phyloP scores from a whole-genome alignment of 1,140 invertebrate species.

The Penaeus indicus region DNA sequence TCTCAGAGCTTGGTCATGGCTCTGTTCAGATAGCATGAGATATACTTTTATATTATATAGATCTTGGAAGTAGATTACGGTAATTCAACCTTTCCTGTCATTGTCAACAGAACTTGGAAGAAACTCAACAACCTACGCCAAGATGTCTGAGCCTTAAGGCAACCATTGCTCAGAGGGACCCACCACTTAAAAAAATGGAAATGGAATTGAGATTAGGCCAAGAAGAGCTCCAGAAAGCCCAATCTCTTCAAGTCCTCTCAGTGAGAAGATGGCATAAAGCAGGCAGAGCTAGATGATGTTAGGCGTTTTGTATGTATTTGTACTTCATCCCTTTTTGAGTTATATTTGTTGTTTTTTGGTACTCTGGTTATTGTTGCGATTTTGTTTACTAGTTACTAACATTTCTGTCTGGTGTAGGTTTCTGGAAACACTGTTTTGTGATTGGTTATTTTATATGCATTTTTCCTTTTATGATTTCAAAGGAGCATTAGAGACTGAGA shows the following conservation, averaged over 20 bases:
- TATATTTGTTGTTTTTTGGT: too few species aligned
- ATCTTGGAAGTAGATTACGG: too few species aligned
- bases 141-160: constrained; percentile 11
- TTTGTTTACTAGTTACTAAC: too few species aligned
- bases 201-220: background rate
- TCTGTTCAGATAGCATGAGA: too few species aligned
- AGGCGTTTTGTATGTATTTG: background rate
- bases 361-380: background rate
- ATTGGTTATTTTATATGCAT: background rate
- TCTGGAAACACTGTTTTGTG: background rate
- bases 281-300: background rate
- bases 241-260: background rate
- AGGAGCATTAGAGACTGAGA: background rate
- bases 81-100: too few species aligned
- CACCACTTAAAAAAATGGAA: constrained; percentile 17
- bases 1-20: too few species aligned
- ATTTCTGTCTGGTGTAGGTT: background rate
- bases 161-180: constrained; percentile 36
- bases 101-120: constrained; percentile 35
- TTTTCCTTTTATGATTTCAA: background rate
- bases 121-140: constrained; percentile 33
- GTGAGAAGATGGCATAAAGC: background rate
- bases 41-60: too few species aligned
- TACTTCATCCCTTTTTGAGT: background rate
- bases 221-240: constrained; percentile 22